Conservation (phyloP, 1,140 invertebrate species). For the Adelges cooleyi region DNA sequence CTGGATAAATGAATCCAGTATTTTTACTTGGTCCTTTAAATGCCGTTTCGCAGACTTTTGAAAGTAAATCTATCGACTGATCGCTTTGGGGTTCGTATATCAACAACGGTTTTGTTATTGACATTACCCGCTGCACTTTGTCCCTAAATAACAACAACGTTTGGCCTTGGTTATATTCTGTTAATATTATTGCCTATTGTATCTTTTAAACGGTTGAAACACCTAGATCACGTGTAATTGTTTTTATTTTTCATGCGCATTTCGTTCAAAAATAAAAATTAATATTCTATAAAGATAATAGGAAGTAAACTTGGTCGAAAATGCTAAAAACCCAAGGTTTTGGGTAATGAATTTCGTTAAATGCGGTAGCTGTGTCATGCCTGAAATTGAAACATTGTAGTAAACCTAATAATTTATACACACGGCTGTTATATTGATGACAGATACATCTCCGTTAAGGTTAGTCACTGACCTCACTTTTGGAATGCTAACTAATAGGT, state of each 20-base stretch:
- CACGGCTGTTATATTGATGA: neutral
- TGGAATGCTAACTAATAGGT: neutral
- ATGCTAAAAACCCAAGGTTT: neutral
- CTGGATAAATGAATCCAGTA: slow-evolving; percentile 15
- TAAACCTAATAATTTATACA: neutral
- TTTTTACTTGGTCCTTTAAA: neutral
- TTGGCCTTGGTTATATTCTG: too few species aligned
- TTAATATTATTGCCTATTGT: too few species aligned
- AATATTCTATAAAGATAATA: neutral
- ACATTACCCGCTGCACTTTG: neutral
- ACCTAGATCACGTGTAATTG: too few species aligned
- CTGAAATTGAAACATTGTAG: slow-evolving; percentile 8
- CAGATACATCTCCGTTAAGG: slow-evolving; percentile 16
- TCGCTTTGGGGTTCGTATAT: neutral
- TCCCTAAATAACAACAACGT: neutral
- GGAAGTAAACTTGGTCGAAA: slow-evolving; percentile 3
- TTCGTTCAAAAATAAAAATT: too few species aligned
- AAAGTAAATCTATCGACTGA: slow-evolving; percentile 9
- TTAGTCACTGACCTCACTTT: neutral
- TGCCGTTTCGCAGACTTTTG: neutral
- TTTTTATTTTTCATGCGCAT: too few species aligned
- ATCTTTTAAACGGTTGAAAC: too few species aligned
- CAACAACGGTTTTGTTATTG: neutral
- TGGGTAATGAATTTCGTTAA: neutral
- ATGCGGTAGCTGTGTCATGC: neutral